Evolutionary conservation across 2,888 invertebrate species (phyloP).

Genomic region (Caenorhabditis japonica): DNA sequence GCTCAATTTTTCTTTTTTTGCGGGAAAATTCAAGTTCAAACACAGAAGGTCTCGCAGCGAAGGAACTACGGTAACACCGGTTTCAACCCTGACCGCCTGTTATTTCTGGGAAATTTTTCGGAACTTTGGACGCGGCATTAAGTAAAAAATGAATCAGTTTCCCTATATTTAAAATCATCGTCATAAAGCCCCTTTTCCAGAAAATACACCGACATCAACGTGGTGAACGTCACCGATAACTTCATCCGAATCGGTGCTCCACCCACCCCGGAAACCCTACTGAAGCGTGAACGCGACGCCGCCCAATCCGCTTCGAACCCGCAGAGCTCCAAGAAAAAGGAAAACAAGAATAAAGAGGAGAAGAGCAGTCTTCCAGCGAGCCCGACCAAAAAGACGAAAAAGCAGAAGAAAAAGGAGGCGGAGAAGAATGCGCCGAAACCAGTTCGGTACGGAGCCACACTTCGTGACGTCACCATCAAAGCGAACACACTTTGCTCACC

Average conservation of each 20-base stretch:
- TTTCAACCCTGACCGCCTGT: too few species aligned
- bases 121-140: too few species aligned
- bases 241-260: conserved; percentile 49
- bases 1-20: too few species aligned
- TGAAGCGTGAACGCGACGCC: conserved; percentile 34
- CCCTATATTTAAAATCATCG: not conserved
- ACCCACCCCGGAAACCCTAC: conserved; percentile 29
- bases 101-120: too few species aligned
- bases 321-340: not conserved
- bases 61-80: too few species aligned
- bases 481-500: conserved; percentile 75
- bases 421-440: conserved; percentile 24
- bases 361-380: conserved; percentile 4
- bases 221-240: conserved; percentile 41
- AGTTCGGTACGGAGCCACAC: conserved; percentile 38
- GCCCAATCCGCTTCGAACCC: conserved; percentile 4
- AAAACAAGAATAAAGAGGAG: conserved; percentile 5
- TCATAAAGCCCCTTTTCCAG: conserved; percentile 4
- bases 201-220: conserved; percentile 46
- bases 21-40: too few species aligned
- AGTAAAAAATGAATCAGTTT: not conserved
- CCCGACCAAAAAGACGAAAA: conserved; percentile 32
- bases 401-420: conserved; percentile 25
- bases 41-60: too few species aligned
- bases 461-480: conserved; percentile 67